Base-by-base conservation (phyloP, 2,888 invertebrate genomes). In the Nasonovia ribisnigri region DNA sequence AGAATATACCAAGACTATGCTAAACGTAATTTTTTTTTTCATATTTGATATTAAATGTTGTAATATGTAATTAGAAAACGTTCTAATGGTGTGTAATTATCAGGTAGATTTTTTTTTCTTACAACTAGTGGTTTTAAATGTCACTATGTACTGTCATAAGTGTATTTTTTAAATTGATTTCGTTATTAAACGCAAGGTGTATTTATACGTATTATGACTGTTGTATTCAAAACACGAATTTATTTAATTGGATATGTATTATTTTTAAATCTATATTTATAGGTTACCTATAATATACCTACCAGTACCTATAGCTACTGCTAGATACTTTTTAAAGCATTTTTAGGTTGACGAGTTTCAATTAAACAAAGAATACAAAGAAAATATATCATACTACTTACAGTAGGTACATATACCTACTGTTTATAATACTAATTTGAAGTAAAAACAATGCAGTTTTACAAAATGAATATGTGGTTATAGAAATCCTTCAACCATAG, bases 401-500 rank as follows among this genome's bases (percentile, higher is more conserved):
- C 0, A 48, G 42, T 1, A n/a, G n/a, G n/a, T n/a, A n/a, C n/a
- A n/a, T n/a, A 54, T 20, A 54, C 16, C 13, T 51, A 13, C 54
- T 54, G 54, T 54, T 54, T 54, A 54, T 13, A 24, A 20, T 43
- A 43, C 10, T 42, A 54, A n/a, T 20, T n/a, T 57, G 43, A n/a
- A 42, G 42, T 11, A 88, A 89, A 43, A 43, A 84, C 6, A 46
- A 46, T 29, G 29, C 29, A 26, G 42, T 29, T 86, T 86, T 86
- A 3, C 13, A 86, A 46, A 77, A 46, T 29, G 29, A 87, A 77
- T 42, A 77, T 42, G 91, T 54, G 4, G 24, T 84, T 43, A 24
- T 42, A 46, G 43, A 84, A 84, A 84, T 91, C 43, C 54, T 84
- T 91, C 54, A 43, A 29, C 43, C 84, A n/a, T 91, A 84, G 6